phyloP scores from a whole-genome alignment of 2,797 vertebrate species.

The Enteromius anoplus region DNA sequence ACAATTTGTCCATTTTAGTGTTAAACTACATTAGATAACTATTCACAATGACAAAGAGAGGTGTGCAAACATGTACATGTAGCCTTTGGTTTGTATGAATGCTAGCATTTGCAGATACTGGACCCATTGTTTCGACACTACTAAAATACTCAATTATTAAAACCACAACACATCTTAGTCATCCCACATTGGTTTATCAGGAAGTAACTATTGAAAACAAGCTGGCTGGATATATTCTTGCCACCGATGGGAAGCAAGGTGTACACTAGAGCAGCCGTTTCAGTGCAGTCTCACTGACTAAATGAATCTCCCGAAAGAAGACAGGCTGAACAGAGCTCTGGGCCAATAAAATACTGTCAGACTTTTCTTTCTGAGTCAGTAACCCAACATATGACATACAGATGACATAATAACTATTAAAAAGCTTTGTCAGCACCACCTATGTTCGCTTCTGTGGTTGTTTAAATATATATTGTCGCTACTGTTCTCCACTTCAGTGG shows the following conservation, averaged over 20 bases:
- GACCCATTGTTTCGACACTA: conserved; percentile 15
- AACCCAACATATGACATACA: not conserved
- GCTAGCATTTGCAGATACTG: conserved; percentile 28
- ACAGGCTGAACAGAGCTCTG: not conserved
- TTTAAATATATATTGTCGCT: not conserved
- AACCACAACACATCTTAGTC: not conserved
- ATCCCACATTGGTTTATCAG: not conserved
- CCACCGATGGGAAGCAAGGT: conserved; percentile 22
- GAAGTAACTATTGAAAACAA: conserved; percentile 16
- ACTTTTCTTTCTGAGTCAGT: not conserved
- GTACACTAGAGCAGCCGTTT: conserved; percentile 27
- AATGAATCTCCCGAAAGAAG: not conserved
- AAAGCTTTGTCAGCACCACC: not conserved
- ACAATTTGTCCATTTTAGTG: conserved; percentile 61
- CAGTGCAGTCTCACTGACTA: conserved; percentile 2
- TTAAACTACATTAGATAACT: conserved; percentile 62
- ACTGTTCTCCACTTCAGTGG: not conserved
- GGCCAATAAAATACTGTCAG: conserved; percentile 17
- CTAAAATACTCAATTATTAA: conserved; percentile 23
- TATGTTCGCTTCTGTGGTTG: not conserved
- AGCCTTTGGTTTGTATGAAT: conserved; percentile 59
- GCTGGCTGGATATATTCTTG: conserved; percentile 5
- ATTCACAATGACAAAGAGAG: conserved; percentile 38
- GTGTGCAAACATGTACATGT: conserved; percentile 62
- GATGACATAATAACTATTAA: not conserved